phyloP scores from a whole-genome alignment of 2,113 vertebrate species.

The Menidia beryllina region DNA sequence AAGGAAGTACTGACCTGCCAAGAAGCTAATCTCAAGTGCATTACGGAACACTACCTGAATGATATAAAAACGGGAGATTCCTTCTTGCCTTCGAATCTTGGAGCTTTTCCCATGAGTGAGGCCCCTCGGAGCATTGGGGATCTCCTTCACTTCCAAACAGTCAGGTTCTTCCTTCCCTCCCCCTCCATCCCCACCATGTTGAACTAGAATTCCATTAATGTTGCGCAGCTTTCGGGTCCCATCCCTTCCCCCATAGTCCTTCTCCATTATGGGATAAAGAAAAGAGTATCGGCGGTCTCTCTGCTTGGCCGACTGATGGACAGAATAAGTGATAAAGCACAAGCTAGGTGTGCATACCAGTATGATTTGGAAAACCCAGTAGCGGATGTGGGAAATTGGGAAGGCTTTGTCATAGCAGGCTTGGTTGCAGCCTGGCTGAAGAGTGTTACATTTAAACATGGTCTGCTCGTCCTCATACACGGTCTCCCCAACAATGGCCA shows the following conservation, averaged over 20 bases:
- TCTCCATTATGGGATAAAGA: constrained; percentile 85
- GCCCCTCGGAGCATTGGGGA: constrained; percentile 74
- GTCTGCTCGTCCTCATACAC: constrained; percentile 93
- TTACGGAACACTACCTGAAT: constrained; percentile 93
- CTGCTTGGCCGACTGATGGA: constrained; percentile 90
- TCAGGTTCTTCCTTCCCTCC: constrained; percentile 83
- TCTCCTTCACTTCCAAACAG: constrained; percentile 85
- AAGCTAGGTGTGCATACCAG: constrained; percentile 92
- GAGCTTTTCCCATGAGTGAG: constrained; percentile 80
- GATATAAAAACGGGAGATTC: constrained; percentile 90
- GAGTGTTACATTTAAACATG: constrained; percentile 93
- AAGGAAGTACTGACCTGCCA: constrained; percentile 89
- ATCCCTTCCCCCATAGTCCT: constrained; percentile 76
- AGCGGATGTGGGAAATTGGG: constrained; percentile 92
- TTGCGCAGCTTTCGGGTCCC: constrained; percentile 78
- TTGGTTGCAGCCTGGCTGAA: constrained; percentile 91
- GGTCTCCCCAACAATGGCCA: constrained; percentile 91
- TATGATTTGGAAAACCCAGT: constrained; percentile 95
- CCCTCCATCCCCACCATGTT: constrained; percentile 67
- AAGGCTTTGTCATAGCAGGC: constrained; percentile 92
- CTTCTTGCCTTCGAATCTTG: constrained; percentile 85
- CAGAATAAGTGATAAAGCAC: constrained; percentile 93
- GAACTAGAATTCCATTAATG: constrained; percentile 82
- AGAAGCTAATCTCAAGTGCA: constrained; percentile 88
- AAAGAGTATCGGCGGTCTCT: constrained; percentile 86